A percentile compares a stretch with the other conserved stretches of the same genome.
These are phyloP conservation scores for Hemaris fuciformis DNA, from an alignment of 2,888 invertebrate species.

Conservation along the genomic window DNA sequence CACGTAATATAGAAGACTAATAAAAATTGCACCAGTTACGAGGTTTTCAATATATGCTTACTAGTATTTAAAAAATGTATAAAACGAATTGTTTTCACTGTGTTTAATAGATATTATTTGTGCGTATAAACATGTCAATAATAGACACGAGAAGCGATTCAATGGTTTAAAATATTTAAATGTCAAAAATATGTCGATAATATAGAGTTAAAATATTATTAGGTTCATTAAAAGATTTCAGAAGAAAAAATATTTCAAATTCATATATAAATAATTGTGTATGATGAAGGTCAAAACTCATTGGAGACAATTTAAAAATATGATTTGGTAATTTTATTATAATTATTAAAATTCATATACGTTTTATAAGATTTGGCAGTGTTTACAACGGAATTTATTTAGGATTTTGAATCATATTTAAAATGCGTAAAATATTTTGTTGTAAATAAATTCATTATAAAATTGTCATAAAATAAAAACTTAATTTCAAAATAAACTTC, in stretches of 20 bases:
- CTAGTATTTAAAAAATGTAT: background rate
- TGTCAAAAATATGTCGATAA: background rate
- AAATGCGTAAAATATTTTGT: too few relatives aligned
- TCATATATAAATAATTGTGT: too few relatives aligned
- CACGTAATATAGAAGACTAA: slow-evolving; percentile 10
- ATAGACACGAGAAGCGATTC: background rate
- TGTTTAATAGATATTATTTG: background rate
- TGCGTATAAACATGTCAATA: background rate
- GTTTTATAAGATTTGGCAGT: background rate
- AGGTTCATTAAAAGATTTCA: background rate
- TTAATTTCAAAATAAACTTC: background rate
- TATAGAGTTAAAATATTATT: background rate
- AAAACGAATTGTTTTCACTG: background rate
- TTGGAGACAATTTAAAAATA: background rate
- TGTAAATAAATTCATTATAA: background rate
- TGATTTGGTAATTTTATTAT: background rate
- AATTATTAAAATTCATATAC: background rate
- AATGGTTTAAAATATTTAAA: background rate
- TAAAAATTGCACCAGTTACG: slow-evolving; percentile 17
- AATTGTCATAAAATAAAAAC: background rate
- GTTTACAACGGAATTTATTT: background rate
- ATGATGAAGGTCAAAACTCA: too few relatives aligned
- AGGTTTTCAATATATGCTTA: background rate
- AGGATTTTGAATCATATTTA: too few relatives aligned
- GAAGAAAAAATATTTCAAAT: background rate